Evolutionary conservation across 2,888 invertebrate genomes (phyloP).

Genomic region (Tenthredo scrophulariae): DNA sequence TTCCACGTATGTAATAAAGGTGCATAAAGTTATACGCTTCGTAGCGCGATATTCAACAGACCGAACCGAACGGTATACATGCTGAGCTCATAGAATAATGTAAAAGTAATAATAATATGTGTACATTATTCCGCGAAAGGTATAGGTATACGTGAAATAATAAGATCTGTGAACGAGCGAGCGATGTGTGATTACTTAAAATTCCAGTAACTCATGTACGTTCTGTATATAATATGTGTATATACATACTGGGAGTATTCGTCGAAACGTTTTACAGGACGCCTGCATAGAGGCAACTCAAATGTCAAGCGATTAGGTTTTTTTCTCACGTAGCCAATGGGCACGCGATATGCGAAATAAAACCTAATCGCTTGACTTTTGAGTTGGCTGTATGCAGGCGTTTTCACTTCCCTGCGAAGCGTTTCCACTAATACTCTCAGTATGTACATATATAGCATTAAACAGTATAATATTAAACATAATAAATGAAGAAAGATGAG

Average conservation of each 20-base stretch:
- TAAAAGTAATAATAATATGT: neutral
- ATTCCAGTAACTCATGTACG: neutral
- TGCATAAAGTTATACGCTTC: neutral
- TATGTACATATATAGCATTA: no score
- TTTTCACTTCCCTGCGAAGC: no score
- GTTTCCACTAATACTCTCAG: no score
- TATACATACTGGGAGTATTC: no score
- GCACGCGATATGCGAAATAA: no score
- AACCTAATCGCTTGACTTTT: no score
- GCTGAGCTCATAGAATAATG: conserved; percentile 2
- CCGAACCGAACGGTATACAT: conserved; percentile 4
- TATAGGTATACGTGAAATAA: neutral
- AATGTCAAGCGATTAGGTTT: no score
- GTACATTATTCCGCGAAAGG: neutral
- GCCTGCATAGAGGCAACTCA: no score
- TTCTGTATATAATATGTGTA: neutral
- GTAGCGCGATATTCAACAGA: neutral
- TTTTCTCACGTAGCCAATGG: no score
- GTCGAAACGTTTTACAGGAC: no score
- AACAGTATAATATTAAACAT: neutral
- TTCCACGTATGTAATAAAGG: neutral
- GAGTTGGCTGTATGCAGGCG: no score
- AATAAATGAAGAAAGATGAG: no score
- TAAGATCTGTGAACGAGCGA: neutral
- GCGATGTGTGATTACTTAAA: neutral